Evolutionary conservation across 2,888 invertebrate genomes (phyloP), one percentile per base, ranked within the genome.

Genomic region (Proisotoma minuta): DNA sequence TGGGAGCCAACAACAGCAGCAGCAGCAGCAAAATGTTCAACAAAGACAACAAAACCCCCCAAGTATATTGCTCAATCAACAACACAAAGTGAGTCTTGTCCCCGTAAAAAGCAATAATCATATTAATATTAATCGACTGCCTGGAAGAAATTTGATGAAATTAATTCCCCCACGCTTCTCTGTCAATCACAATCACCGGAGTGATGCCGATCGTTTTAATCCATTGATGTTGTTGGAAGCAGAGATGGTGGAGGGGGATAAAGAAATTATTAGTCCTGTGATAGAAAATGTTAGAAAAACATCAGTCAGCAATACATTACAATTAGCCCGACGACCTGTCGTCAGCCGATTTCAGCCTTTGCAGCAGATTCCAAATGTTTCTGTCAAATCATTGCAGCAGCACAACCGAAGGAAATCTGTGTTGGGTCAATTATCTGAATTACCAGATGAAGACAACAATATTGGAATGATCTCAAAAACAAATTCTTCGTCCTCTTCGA

Each of bases 191-290:
- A 57, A 62, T 27, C 62, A 65, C 23, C 60, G 34, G 60, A 24
- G 24, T 57, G 50, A 39, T 49, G 18, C 50, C 51, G 26, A 34
- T 40, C 60, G 57, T 0, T 47, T 69, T 29, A 67, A 70, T 43
- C 70, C 67, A 12, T 56, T 67, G 18, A 63, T 63, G 48, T 63
- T 69, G 69, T 59, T 69, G 10, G 69, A 69, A 23, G 67, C 69
- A 1, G 57, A 60, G 51, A 62, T 69, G 60, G 63, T 63, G 34
- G 69, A 69, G 29, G 66, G 63, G 50, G 69, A 69, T 29, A 60
- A 63, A 47, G 69, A 67, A 58, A 61, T 67, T 54, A 43, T 18
- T n/a, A 47, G 54, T 43, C 39, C 63, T 10, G 63, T 59, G 57
- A 50, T 58, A 50, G 57, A 58, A 26, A 62, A 57, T 20, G 20